phyloP scores from a whole-genome alignment of 92 coral and sea anemone species.

The Heliopora coerulea region DNA sequence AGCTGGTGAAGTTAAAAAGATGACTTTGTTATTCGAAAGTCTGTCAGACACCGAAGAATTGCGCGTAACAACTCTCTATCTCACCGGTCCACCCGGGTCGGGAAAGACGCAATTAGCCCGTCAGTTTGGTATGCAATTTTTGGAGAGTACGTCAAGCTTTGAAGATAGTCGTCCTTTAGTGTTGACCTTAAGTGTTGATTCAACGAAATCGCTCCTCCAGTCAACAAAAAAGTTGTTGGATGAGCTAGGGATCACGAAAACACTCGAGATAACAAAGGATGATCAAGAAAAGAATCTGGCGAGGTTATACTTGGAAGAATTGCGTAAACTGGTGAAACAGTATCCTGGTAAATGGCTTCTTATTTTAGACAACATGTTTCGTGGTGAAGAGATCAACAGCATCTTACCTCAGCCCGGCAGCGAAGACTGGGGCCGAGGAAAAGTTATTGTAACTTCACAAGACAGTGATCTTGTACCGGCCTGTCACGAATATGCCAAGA shows the following conservation, averaged over 20 bases:
- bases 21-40: constrained; percentile 33
- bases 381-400: constrained; percentile 58
- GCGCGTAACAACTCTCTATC: constrained; percentile 57
- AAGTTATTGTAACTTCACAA: constrained; percentile 75
- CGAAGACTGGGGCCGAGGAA: constrained; percentile 81
- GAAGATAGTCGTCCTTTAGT: constrained; percentile 43
- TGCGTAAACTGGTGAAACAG: constrained; percentile 49
- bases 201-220: constrained; percentile 63
- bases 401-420: constrained; percentile 75
- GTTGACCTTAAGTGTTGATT: constrained; percentile 69
- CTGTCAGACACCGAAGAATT: constrained; percentile 26
- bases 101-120: constrained; percentile 90
- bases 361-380: constrained; percentile 77
- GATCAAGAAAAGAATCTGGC: constrained; percentile 30
- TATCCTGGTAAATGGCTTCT: constrained; percentile 62
- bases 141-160: background rate
- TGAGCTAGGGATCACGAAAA: constrained; percentile 41
- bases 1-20: constrained; percentile 53
- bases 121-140: constrained; percentile 65
- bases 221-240: constrained; percentile 45
- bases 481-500: constrained; percentile 55
- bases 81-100: constrained; percentile 95
- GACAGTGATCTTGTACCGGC: constrained; percentile 67
- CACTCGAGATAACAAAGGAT: constrained; percentile 26
- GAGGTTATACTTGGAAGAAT: constrained; percentile 39